phyloP scores from a whole-genome alignment of 1,140 invertebrate genomes.

The Lanistes nyassanus region DNA sequence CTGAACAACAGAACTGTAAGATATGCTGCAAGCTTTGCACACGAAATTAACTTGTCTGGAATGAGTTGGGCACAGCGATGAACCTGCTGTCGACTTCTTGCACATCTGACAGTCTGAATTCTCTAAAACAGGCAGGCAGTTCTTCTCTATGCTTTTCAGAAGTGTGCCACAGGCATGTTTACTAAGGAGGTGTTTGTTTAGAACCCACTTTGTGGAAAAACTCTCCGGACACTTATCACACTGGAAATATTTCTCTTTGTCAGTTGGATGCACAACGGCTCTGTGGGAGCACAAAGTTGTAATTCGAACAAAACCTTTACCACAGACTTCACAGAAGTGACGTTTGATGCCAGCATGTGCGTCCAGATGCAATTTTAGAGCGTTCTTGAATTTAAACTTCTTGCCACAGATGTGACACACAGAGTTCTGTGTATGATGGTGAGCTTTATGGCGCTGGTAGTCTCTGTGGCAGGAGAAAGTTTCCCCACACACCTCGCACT shows the following conservation, averaged over 20 bases:
- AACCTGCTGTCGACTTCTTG: no score
- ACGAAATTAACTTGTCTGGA: neutral
- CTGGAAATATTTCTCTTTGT: conserved; percentile 9
- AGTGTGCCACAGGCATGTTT: neutral
- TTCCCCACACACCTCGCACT: conserved; percentile 14
- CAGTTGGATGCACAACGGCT: neutral
- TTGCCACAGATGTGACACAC: conserved; percentile 21
- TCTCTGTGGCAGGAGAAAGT: conserved; percentile 7
- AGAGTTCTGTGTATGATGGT: conserved; percentile 4
- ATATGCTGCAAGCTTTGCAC: neutral
- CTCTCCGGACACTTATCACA: conserved; percentile 11
- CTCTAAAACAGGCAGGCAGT: no score
- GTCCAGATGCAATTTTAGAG: conserved; percentile 10
- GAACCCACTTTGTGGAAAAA: neutral
- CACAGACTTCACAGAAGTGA: conserved; percentile 21
- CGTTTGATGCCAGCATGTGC: conserved; percentile 19
- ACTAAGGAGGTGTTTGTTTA: conserved; percentile 3
- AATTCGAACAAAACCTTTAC: conserved; percentile 15
- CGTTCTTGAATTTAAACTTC: conserved; percentile 20
- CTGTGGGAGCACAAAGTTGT: conserved; percentile 10
- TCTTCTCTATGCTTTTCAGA: neutral
- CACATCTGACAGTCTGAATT: no score
- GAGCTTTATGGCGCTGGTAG: neutral
- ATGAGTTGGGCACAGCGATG: neutral
- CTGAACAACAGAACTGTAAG: neutral